These are phyloP conservation scores for Otolemur garnettii DNA, from an alignment of 2,113 vertebrate genomes.

Conservation along the genomic window DNA sequence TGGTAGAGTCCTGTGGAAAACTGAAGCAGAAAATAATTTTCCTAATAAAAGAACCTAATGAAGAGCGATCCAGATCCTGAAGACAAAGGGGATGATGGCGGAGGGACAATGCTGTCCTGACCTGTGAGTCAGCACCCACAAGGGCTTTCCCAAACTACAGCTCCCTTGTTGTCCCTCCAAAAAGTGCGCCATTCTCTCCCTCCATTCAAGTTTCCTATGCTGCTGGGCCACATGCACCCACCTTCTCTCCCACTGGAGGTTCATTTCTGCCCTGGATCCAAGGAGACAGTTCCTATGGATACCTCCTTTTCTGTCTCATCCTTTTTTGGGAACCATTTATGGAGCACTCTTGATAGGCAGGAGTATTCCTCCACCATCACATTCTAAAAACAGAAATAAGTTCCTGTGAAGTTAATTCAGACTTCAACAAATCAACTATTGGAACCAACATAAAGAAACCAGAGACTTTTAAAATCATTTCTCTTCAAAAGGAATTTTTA, in stretches of 20 bases:
- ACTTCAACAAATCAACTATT: not conserved
- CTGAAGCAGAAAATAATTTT: not conserved
- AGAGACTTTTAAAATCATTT: not conserved
- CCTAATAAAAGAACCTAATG: not conserved
- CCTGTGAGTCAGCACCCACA: not conserved
- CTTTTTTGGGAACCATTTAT: not conserved
- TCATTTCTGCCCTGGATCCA: not conserved
- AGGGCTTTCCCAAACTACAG: not conserved
- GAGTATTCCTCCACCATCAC: not conserved
- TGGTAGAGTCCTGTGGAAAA: not conserved
- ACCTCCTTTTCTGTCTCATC: not conserved
- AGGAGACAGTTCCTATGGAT: not conserved
- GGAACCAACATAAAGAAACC: constrained; percentile 1
- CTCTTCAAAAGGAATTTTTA: constrained; percentile 21
- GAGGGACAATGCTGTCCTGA: not conserved
- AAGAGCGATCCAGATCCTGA: not conserved
- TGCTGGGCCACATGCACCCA: not conserved
- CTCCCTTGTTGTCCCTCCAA: not conserved
- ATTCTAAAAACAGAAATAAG: not conserved
- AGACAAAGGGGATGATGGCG: not conserved
- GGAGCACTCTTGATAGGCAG: not conserved
- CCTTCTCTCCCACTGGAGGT: not conserved
- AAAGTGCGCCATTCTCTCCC: not conserved
- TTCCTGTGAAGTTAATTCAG: not conserved
- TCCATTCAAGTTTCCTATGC: not conserved